A percentile compares a stretch with the other conserved stretches of the same genome.
Conservation (phyloP, 2,113 vertebrate genomes). For the Diglossa brunneiventris region DNA sequence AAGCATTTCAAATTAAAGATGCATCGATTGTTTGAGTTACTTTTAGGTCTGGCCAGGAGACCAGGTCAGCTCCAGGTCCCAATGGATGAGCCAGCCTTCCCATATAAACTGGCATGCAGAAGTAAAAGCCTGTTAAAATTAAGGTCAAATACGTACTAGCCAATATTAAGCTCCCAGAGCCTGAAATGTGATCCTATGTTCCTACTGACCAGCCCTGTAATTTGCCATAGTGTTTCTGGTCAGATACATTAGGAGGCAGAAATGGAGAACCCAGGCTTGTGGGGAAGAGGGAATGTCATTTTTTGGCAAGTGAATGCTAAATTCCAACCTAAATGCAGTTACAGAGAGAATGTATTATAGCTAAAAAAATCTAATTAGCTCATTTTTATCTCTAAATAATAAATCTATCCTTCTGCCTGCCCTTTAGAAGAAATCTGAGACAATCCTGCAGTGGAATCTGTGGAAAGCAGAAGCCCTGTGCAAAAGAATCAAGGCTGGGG, state of each 20-base stretch:
- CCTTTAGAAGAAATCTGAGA: not conserved
- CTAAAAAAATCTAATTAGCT: not conserved
- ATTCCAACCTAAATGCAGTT: not conserved
- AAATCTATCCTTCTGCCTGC: not conserved
- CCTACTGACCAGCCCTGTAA: not conserved
- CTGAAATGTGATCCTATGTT: not conserved
- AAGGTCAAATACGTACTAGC: not conserved
- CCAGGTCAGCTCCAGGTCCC: not conserved
- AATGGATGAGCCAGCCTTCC: not conserved
- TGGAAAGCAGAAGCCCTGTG: not conserved
- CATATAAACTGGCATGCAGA: not conserved
- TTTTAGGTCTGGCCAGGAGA: not conserved
- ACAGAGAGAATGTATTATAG: not conserved
- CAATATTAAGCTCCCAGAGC: not conserved
- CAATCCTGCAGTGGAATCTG: not conserved
- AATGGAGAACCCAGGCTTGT: not conserved
- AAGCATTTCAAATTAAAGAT: constrained; percentile 18
- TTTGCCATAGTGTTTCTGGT: not conserved
- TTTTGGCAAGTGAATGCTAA: not conserved
- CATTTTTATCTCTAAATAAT: not conserved
- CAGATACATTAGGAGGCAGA: not conserved
- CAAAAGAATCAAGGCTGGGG: not conserved
- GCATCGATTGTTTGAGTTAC: not conserved
- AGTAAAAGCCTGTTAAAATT: not conserved
- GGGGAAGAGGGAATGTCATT: not conserved